Percentiles rank a stretch among this genome's conserved stretches.
Evolutionary conservation across 2,797 vertebrate species (phyloP).

Genomic region (Huso huso): DNA sequence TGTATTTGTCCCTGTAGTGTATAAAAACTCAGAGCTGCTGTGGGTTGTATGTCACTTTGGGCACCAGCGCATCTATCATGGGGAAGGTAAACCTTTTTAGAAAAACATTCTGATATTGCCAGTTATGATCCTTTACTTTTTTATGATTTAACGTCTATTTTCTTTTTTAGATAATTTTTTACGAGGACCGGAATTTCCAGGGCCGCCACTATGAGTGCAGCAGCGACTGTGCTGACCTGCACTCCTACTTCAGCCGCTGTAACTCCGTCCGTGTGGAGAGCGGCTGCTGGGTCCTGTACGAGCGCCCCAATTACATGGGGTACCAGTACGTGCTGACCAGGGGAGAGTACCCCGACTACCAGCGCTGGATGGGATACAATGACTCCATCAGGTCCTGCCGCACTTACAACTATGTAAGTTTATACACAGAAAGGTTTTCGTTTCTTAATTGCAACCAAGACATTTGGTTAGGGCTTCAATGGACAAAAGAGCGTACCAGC

Average conservation of each 20-base stretch:
- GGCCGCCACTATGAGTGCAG: constrained; percentile 13
- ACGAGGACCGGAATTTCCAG: neutral
- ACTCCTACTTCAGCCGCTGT: constrained; percentile 5
- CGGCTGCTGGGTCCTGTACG: constrained; percentile 12
- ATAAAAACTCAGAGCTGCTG: neutral
- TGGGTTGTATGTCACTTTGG: neutral
- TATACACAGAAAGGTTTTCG: neutral
- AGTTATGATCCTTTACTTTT: neutral
- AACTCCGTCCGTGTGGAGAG: constrained; percentile 13
- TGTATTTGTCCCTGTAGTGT: neutral
- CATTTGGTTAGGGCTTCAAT: too few species aligned
- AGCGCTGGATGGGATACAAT: constrained; percentile 12
- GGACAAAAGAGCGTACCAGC: too few species aligned
- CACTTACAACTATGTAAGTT: neutral
- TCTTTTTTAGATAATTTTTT: neutral
- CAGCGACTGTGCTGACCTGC: constrained; percentile 6
- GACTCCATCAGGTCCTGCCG: constrained; percentile 10
- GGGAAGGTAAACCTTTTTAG: neutral
- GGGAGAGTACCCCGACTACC: constrained; percentile 12
- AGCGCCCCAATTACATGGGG: constrained; percentile 9
- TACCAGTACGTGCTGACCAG: constrained; percentile 1
- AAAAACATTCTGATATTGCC: neutral
- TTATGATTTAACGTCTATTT: neutral
- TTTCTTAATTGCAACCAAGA: neutral
- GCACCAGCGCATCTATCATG: neutral